Base-by-base conservation (phyloP, 1,140 invertebrate genomes). In the Dryas iulia region DNA sequence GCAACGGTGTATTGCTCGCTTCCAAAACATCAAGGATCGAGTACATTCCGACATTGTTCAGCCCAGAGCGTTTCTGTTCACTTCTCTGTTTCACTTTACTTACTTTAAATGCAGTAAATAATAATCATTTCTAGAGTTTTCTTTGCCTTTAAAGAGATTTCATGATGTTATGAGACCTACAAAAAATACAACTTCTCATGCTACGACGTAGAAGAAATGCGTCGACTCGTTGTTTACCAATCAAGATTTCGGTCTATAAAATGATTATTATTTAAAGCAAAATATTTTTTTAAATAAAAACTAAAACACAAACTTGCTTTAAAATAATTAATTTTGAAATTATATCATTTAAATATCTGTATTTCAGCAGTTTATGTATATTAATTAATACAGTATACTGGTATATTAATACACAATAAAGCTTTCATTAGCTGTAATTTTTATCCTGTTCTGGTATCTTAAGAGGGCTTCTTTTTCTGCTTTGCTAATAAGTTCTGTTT, bases 11-110 rank as follows among this genome's bases (percentile, higher is more conserved):
- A 78, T 78, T 83, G 77, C 80, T 82, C 81, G 72, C 79, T 81
- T 83, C 71, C 78, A 73, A 87, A 84, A 86, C 81, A 86, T 79
- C 77, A 79, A 75, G 72, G 78, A 78, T 80, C 74, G 72, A 75
- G 58, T 68, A 58, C 69, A 74, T 77, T 72, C 72, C 62, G 61
- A 69, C 76, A 74, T 74, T 78, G 76, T 76, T 72, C 54, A 31
- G 57, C 69, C 66, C 61, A 58, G 54, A 71, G 63, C 24, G 57
- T 59, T 33, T 54, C 58, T 59, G 52, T 66, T 66, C 25, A 70
- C 58, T 62, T 11, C 25, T 47, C 63, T 59, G 71, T 69, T 57
- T 73, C 39, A 70, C 69, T 65, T 69, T 47, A 18, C 18, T 47
- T 21, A 47, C 39, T 47, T 47, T 18, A 21, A 47, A 47, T 47